A percentile compares a stretch with the other conserved stretches of the same genome.
Conservation (phyloP, 2,797 vertebrate species). For the Sylvia borin region DNA sequence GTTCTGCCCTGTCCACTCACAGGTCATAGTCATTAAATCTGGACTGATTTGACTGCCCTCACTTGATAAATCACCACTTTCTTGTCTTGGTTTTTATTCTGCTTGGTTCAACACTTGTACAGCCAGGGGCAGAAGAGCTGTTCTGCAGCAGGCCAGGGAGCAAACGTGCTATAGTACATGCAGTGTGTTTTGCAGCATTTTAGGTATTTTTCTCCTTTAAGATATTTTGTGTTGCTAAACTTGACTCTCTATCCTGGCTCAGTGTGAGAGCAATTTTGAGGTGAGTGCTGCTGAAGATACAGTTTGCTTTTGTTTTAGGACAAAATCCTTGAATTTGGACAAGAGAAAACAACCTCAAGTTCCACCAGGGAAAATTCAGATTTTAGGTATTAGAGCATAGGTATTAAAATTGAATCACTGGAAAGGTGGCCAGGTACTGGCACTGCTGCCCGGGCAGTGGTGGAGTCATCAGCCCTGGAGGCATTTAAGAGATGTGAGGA, state of each 20-base stretch:
- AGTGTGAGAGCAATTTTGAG: neutral
- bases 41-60: neutral
- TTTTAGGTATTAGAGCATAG: neutral
- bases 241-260: neutral
- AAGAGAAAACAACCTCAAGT: neutral
- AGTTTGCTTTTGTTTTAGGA: neutral
- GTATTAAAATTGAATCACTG: neutral
- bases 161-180: rapidly evolving
- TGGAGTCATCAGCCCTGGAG: neutral
- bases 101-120: neutral
- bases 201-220: rapidly evolving
- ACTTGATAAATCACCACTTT: neutral
- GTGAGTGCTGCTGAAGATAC: neutral
- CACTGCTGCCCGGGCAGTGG: neutral
- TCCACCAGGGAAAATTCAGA: neutral
- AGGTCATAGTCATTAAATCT: neutral
- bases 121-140: neutral
- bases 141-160: neutral
- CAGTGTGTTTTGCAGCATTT: neutral
- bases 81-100: neutral
- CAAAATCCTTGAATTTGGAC: neutral
- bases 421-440: neutral
- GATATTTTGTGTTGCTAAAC: neutral
- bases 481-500: neutral
- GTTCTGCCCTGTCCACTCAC: neutral